Conservation (phyloP, 2,888 invertebrate genomes). For the Pyrrhia umbra region DNA sequence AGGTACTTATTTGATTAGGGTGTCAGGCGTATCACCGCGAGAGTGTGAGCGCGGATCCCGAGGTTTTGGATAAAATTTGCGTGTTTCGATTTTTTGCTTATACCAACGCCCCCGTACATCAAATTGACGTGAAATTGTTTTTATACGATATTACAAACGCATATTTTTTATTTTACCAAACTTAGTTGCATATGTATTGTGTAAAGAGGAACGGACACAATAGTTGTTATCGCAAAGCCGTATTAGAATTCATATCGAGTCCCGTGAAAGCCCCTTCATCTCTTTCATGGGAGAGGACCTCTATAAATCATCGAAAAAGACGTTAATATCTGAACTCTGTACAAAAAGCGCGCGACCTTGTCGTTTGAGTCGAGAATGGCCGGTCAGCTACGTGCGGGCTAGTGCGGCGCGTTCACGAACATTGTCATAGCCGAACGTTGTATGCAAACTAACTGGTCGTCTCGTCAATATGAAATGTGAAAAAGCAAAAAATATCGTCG, state of each 20-base stretch:
- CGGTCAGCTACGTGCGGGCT: constrained; percentile 52
- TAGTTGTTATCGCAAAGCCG: constrained; percentile 73
- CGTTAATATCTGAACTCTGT: constrained; percentile 80
- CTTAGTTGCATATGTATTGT: constrained; percentile 47
- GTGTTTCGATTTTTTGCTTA: constrained; percentile 86
- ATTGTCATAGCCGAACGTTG: constrained; percentile 72
- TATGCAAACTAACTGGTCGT: constrained; percentile 80
- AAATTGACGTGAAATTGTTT: constrained; percentile 77
- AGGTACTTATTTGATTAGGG: constrained; percentile 91
- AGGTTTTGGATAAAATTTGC: constrained; percentile 89
- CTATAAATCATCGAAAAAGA: constrained; percentile 84
- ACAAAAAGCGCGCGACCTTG: constrained; percentile 78
- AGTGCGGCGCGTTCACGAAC: constrained; percentile 59
- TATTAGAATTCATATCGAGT: constrained; percentile 86
- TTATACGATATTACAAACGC: constrained; percentile 52
- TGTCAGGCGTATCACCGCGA: constrained; percentile 90
- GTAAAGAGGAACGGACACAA: constrained; percentile 54
- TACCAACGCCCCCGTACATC: constrained; percentile 68
- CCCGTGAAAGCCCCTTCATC: constrained; percentile 80
- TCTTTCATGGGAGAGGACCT: constrained; percentile 81
- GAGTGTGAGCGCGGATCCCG: constrained; percentile 86
- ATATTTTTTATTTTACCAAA: constrained; percentile 51
- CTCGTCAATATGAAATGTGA: constrained; percentile 81
- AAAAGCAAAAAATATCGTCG: constrained; percentile 80
- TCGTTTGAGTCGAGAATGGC: constrained; percentile 65